Base-by-base conservation (phyloP, 2,888 invertebrate genomes). In the Ornithoptera priamus region DNA sequence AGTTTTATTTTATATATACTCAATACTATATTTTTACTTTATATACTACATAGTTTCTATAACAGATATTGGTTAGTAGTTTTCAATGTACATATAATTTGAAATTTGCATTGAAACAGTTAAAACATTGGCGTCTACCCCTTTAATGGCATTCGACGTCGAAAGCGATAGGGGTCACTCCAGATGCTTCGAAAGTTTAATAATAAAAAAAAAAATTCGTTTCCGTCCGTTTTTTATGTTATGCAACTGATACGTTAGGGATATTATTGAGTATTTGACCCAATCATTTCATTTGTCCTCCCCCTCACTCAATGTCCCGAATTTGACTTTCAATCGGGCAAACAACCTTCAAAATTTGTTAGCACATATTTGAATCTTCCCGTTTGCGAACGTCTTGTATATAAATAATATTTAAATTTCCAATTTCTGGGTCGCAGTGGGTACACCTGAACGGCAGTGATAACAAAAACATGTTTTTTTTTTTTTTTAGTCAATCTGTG, bases 261-360 rank as follows among this genome's bases (percentile, higher is more conserved):
- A n/a, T 70, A 57, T 67, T 71, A 73, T 72, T 58, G 50, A 61
- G 42, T 57, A 65, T 74, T 71, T 74, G 74, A 71, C 74, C 75
- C 72, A 74, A 75, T 73, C 74, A 75, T 68, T 62, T 63, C 58
- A 70, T 69, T 68, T 46, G 5, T 42, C 12, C 15, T 15, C 46
- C 4, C 15, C 46, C 46, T 15, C 46, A 12, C 15, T 12, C 12
- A 46, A 61, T 15, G n/a, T 69, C 69, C 65, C 67, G 68, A 73
- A 78, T 77, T 74, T 75, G 76, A 78, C 75, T 78, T 76, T 76
- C 74, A 79, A 77, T 74, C 71, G 6, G 60, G 65, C 71, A 72
- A 70, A 15, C 73, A 76, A 76, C 79, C 79, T 79, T 77, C 76
- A 78, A 73, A 73, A 70, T 72, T 68, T 57, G 73, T 76, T 75